Percentiles rank a stretch among this genome's conserved stretches.
Evolutionary conservation across 2,888 invertebrate genomes (phyloP).

Genomic region (Spisula solida): DNA sequence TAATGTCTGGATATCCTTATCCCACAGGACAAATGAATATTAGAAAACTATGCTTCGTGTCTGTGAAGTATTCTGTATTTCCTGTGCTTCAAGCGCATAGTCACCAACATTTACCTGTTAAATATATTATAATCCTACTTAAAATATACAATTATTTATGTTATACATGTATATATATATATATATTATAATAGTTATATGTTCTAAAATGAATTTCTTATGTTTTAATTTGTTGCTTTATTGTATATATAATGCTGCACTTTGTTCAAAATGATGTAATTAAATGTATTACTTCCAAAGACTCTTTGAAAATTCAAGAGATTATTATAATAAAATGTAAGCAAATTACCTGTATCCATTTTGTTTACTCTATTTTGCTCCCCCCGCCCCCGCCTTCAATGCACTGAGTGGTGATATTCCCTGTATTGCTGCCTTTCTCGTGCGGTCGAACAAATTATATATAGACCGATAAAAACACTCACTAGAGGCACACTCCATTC

Average conservation of each 20-base stretch:
- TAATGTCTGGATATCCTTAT: too few species aligned
- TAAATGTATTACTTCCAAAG: constrained; percentile 57
- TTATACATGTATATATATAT: not conserved
- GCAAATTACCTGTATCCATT: constrained; percentile 31
- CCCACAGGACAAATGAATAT: too few species aligned
- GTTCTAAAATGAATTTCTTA: not conserved
- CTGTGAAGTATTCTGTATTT: not conserved
- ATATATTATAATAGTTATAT: not conserved
- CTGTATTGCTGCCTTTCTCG: too few species aligned
- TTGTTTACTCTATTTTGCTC: not conserved
- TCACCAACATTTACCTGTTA: not conserved
- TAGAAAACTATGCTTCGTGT: too few species aligned
- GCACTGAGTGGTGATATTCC: too few species aligned
- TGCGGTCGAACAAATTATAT: too few species aligned
- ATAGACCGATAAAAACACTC: too few species aligned
- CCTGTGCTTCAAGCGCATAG: not conserved
- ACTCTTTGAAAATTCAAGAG: constrained; percentile 58
- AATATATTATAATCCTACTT: not conserved
- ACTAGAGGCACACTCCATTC: too few species aligned
- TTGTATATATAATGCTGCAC: constrained; percentile 7
- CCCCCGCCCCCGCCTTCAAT: too few species aligned
- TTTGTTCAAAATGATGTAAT: not conserved
- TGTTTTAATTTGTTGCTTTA: not conserved
- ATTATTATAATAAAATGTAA: constrained; percentile 68
- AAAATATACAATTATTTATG: not conserved